phyloP scores from a whole-genome alignment of 2,888 invertebrate species.

The Drosophila atripex region DNA sequence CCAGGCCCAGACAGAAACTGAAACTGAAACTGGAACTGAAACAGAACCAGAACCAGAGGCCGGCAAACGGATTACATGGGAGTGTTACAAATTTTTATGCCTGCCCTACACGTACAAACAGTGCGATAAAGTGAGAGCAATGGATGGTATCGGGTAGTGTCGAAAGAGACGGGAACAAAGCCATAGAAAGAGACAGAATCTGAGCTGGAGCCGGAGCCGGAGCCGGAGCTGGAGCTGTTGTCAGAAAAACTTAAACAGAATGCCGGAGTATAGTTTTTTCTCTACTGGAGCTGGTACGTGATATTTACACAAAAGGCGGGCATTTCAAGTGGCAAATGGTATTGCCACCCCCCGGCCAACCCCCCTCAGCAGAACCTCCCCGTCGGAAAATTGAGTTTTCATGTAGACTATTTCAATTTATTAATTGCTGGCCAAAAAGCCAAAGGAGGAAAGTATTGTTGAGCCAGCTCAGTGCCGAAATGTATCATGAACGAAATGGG shows the following conservation, averaged over 20 bases:
- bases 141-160: not conserved
- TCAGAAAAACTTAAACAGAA: conserved; percentile 23
- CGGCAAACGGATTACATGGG: conserved; percentile 57
- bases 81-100: conserved; percentile 67
- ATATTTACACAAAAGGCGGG: conserved; percentile 62
- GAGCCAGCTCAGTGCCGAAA: not conserved
- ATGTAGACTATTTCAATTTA: conserved; percentile 56
- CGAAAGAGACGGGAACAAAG: conserved; percentile 4
- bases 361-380: not conserved
- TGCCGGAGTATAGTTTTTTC: conserved; percentile 18
- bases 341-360: conserved; percentile 39
- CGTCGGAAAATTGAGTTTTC: conserved; percentile 56
- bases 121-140: conserved; percentile 3
- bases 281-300: conserved; percentile 55
- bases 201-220: conserved; percentile 2
- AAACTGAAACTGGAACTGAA: too few relatives aligned
- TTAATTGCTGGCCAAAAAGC: conserved; percentile 38
- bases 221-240: not conserved
- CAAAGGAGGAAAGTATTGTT: not conserved
- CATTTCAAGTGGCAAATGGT: conserved; percentile 65
- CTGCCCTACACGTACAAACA: conserved; percentile 46
- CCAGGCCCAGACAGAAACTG: conserved; percentile 7
- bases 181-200: conserved; percentile 1
- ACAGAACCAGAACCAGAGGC: conserved; percentile 7
- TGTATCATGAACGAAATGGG: not conserved